phyloP scores from a whole-genome alignment of 2,888 invertebrate genomes.

The Prionchulus punctatus region DNA sequence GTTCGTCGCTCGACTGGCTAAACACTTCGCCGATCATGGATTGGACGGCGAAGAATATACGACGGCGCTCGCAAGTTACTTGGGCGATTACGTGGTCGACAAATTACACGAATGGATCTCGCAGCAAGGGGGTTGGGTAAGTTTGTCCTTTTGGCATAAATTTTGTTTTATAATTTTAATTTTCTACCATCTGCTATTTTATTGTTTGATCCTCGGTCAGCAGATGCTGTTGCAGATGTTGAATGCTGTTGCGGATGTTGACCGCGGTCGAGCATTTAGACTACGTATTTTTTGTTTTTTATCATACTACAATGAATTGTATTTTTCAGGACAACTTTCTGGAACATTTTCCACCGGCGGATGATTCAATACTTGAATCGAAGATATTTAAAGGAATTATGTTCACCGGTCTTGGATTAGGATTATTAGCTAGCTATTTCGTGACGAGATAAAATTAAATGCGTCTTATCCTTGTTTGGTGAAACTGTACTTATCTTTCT shows the following conservation, averaged over 20 bases:
- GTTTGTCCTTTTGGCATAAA: not conserved
- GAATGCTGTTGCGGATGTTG: too few relatives aligned
- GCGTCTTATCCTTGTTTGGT: too few relatives aligned
- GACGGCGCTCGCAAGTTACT: not conserved
- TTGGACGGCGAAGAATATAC: not conserved
- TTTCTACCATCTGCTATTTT: too few relatives aligned
- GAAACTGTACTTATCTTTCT: too few relatives aligned
- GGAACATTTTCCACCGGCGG: not conserved
- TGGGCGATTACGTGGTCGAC: not conserved
- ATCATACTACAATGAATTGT: too few relatives aligned
- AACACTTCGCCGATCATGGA: not conserved
- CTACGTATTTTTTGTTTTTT: too few relatives aligned
- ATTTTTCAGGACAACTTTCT: not conserved
- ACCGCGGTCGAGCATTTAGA: too few relatives aligned
- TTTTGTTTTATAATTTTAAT: not conserved
- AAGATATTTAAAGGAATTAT: not conserved
- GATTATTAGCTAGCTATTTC: not conserved
- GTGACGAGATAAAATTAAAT: not conserved
- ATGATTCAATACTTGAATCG: not conserved
- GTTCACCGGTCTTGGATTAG: not conserved
- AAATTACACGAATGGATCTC: not conserved
- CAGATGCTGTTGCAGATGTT: too few relatives aligned
- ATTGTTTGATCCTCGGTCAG: too few relatives aligned
- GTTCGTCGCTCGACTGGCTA: not conserved
- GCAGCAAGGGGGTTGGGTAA: not conserved